Base-by-base conservation (phyloP, 2,888 invertebrate species). In the Drosophila eohydei region DNA sequence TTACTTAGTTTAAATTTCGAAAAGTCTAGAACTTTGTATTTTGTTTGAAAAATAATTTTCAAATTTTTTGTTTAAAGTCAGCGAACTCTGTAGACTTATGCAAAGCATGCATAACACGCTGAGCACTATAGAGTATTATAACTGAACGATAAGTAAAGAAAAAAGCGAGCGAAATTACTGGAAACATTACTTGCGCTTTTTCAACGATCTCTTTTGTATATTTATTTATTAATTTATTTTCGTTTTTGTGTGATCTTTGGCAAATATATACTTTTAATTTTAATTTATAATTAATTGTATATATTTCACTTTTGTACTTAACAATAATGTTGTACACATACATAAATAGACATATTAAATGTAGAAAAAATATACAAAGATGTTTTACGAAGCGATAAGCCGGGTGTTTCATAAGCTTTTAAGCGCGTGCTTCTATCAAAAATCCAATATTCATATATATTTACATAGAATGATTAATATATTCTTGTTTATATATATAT, bases 161-260 rank as follows among this genome's bases (percentile, higher is more conserved):
- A 11, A 16, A 41, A 40, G 14, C n/a, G 2, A 4, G 9, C 30
- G 73, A 75, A 75, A 66, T 46, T 60, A 48, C 73, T 72, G 70
- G 74, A 71, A 76, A 61, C 50, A 58, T 69, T 64, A 83, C 81
- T 80, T 83, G 83, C 78, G 66, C 66, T 80, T 83, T 80, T 76
- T 77, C 12, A 50, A n/a, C 38, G 21, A 12, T 40, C 28, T 41
- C 43, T 57, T 66, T 51, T 38, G 40, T 55, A 14, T 51, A 32
- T 51, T 55, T 44, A 30, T 30, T 41, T 41, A 16, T 55, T 30
- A 9, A 2, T 28, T n/a, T 44, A 3, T 28, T 46, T 28, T 59
- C 6, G 21, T 69, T 40, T 48, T 61, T 72, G 44, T 36, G 9
- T 43, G n/a, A 44, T 38, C 38, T 26, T n/a, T 38, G 40, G 55